Evolutionary conservation across 2,797 vertebrate species (phyloP), one percentile per base, ranked within the genome.

Genomic region (Mus spretus): DNA sequence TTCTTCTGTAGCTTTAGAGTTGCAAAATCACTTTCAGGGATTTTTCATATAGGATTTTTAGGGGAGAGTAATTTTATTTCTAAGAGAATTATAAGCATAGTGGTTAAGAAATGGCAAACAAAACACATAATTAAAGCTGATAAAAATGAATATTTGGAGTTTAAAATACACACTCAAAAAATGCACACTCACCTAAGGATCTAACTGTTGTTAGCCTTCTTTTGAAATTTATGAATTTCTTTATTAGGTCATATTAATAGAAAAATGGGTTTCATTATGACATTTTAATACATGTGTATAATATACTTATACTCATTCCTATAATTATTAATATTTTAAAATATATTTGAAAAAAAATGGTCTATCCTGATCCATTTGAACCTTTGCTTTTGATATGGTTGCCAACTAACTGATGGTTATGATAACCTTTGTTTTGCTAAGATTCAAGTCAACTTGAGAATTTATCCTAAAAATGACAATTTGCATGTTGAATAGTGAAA

Each of bases 301-400:
- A 40, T 6, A 89, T 50, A 17, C 28, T 61, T 89, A 22, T 50
- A 44, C 65, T 22, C 9, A 79, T 20, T 40, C 20, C 13, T 65
- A 34, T 57, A 79, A 34, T 92, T 95, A 61, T 89, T 96, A 72
- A 28, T 93, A 74, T 92, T 94, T 88, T 70, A 40, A 79, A 87
- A 70, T 90, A 80, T 74, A 92, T 79, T 93, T 88, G 13, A 86
- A 26, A 12, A 11, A 80, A 90, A 79, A 47, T 77, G 74, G 44
- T 84, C 4, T 63, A 77, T 1, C 37, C 47, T 96, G 26, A 47
- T 90, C 44, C 67, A 53, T 94, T 89, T 93, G 91, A 70, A 93
- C 83, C 75, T 94, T 95, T 96, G 72, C 28, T 94, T 96, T 40
- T 53, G 50, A 34, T 82, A 19, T 96, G 63, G 61, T 97, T 95